Evolutionary conservation across 1,140 invertebrate species (phyloP).

Genomic region (Drosophila tristis): DNA sequence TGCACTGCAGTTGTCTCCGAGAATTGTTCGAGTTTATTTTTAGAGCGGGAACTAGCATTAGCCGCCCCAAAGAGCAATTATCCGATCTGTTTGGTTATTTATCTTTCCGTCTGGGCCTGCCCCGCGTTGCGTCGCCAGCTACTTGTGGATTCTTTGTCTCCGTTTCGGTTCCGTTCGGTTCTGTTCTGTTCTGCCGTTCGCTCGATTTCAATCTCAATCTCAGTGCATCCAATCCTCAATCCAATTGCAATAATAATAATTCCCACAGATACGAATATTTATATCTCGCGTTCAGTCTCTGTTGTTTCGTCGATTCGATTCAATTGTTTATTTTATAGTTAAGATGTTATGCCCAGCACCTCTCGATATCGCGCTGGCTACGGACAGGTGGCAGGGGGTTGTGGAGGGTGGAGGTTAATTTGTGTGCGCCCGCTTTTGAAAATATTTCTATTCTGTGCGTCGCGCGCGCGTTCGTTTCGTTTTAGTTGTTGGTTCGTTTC

Average conservation of each 20-base stretch:
- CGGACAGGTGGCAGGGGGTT: neutral
- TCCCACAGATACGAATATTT: slow-evolving; percentile 36
- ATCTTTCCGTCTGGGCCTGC: slow-evolving; percentile 42
- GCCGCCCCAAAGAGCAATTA: slow-evolving; percentile 14
- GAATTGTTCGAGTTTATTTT: slow-evolving; percentile 27
- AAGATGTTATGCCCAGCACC: slow-evolving; percentile 26
- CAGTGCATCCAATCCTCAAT: slow-evolving; percentile 26
- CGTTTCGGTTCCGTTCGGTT: slow-evolving; percentile 8
- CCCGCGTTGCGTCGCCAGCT: slow-evolving; percentile 33
- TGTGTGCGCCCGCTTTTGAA: slow-evolving; percentile 41
- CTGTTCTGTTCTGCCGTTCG: slow-evolving; percentile 1
- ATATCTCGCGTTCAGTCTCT: slow-evolving; percentile 28
- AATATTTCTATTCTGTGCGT: slow-evolving; percentile 47
- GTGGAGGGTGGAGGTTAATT: slow-evolving; percentile 49
- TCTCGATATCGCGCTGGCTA: neutral
- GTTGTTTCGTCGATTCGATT: slow-evolving; percentile 51
- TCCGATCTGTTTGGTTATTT: slow-evolving; percentile 52
- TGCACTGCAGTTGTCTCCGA: slow-evolving; percentile 50
- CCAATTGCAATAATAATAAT: slow-evolving; percentile 10
- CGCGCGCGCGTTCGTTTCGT: slow-evolving; percentile 80
- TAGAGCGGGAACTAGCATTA: slow-evolving; percentile 31
- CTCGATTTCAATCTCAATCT: slow-evolving; percentile 2
- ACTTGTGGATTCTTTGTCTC: slow-evolving; percentile 70
- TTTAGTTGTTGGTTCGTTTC: slow-evolving; percentile 80
- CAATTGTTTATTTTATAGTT: slow-evolving; percentile 65